Base-by-base conservation (phyloP, 2,797 vertebrate species). In the Hydrophis major region DNA sequence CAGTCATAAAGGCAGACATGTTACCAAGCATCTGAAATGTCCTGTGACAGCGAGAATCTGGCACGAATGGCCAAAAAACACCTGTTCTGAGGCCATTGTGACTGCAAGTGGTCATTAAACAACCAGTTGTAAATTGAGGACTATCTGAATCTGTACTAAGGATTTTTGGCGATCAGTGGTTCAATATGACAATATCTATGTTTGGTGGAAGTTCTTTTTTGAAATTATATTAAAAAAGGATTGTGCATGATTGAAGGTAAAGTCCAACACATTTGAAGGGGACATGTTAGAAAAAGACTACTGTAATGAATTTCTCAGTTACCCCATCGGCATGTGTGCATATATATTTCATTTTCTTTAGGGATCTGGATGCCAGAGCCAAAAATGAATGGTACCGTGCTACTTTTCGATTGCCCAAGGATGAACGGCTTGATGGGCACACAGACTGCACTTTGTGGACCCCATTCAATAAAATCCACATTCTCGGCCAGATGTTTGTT, bases 361-460 rank as follows among this genome's bases (percentile, higher is more conserved):
- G 99, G 96, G 99, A 99, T 94, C 96, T 99, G 92, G 99, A 99
- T 0, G 99, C 99, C 4, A 98, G 99, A 91, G 99, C 98, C 4
- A 99, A 99, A 98, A 99, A 99, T 0, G 99, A 99, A 95, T 98
- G 98, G 12, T 99, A 99, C 97, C 97, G 99, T 42, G 97, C 98
- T 50, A 98, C 98, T 2, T 99, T 99, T 96, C 98, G 99, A 0
- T 96, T 99, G 91, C 99, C 99, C 0, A 98, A 97, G 95, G 99
- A 99, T 0, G 99, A 99, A 94, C 98, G 98, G 11, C 97, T 99
- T 92, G 99, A 99, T 1, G 99, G 99, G 89, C 99, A 99, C 95
- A 99, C 99, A 0, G 98, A 99, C 95, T 99, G 99, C 95, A 99
- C 99, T 0, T 97, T 99, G 93, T 99, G 99, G 99, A 98, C 98